Base-by-base conservation (phyloP, 2,113 vertebrate species). In the Tringa solitaria region DNA sequence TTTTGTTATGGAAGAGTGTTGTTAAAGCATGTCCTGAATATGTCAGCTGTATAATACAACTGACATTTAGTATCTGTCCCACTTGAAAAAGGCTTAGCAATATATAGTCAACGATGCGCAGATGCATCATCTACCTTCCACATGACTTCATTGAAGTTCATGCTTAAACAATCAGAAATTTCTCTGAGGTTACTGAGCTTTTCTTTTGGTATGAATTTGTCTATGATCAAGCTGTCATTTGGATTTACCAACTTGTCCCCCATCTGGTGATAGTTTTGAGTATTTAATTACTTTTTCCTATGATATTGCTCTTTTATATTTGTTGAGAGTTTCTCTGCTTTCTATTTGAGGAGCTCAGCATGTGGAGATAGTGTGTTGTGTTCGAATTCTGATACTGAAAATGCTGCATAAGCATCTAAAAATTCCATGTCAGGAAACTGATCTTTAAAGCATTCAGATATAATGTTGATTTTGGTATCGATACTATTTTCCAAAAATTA, bases 41-140 rank as follows among this genome's bases (percentile, higher is more conserved):
- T 22, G 33, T 83, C 73, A 76, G 57, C 33, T 83, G 72, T 65
- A 32, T 48, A 90, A 65, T 30, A 65, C 63, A 89, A 28, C 48
- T 89, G 93, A 69, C 72, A 88, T 85, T 94, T 88, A 39, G 30
- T 64, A 3, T 77, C 59, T 92, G 57, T 92, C 79, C 87, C 50
- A 19, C 68, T 39, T 86, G 63, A 68, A 73, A 85, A 79, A 94
- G 63, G 27, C 72, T 92, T 91, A 45, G 59, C n/a, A 39, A 14
- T 43, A 48, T 45, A 43, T 0, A 88, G 48, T 24, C 57, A 63
- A 33, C 0, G 1, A 69, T 77, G 54, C 4, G 5, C 50, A 57
- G 84, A 60, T 45, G 45, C 35, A 26, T 81, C 80, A 53, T 53
- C 33, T 60, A 48, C 76, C 37, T 91, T 95, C 89, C 87, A 84